Conservation (phyloP, 2,888 invertebrate species). For the Stramonita haemastoma region DNA sequence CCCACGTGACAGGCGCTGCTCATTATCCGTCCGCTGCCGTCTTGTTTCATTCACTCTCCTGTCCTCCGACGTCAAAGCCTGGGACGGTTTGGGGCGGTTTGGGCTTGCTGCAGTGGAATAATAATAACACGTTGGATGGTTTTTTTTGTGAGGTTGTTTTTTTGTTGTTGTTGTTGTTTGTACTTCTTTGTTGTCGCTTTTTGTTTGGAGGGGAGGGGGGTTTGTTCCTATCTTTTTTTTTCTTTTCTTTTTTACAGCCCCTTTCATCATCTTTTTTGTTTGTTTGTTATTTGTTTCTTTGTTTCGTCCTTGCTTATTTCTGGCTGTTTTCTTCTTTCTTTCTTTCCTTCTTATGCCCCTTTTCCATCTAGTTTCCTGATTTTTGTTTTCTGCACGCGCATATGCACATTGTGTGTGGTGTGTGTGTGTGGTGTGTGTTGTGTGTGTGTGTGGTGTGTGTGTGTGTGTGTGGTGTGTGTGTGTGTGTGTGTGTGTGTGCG, state of each 20-base stretch:
- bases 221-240: too few species aligned
- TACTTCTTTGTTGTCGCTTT: too few species aligned
- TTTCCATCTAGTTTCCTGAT: background rate
- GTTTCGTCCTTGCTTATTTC: background rate
- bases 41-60: slow-evolving; percentile 17
- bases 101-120: background rate
- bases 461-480: too few species aligned
- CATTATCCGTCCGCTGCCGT: slow-evolving; percentile 40
- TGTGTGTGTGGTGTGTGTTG: background rate
- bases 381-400: background rate
- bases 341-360: background rate
- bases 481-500: too few species aligned
- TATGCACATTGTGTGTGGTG: background rate
- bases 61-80: slow-evolving; percentile 14
- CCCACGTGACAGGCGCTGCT: slow-evolving; percentile 43
- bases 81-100: background rate
- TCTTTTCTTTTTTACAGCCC: too few species aligned
- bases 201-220: too few species aligned
- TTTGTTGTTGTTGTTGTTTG: background rate
- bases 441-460: background rate
- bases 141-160: background rate
- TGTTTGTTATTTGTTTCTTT: background rate
- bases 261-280: too few species aligned
- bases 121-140: background rate
- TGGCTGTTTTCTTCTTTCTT: background rate